Evolutionary conservation across 92 coral and sea anemone species (phyloP), one percentile per base, ranked within the genome.

Genomic region (Porites lobata): DNA sequence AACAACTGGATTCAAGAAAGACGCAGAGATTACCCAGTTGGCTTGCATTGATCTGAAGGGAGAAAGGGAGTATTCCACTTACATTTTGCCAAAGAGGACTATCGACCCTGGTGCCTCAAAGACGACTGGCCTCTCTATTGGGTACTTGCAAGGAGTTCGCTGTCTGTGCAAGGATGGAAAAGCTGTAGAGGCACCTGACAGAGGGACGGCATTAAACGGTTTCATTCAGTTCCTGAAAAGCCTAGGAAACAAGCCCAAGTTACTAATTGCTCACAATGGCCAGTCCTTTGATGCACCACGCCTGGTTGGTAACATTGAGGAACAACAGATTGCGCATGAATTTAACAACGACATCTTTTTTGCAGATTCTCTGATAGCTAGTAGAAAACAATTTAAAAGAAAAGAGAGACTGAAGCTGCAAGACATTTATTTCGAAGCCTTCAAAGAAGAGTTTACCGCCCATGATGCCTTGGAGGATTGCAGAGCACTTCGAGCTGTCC

Each of bases 221-320:
- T 82, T 82, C 57, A 69, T 63, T 82, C 66, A 50, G 24, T 71
- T 69, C 56, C 65, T 82, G 65, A 78, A 59, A 2, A 50, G 50
- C 53, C 29, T 9, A 9, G 7, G 14, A 11, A 12, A 52, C 10
- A 69, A 71, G 53, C 66, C 79, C 22, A 53, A 4, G 17, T 66
- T 82, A 10, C 56, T 82, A 52, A 47, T 82, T 19, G 87, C 87
- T 6, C 87, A 82, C 79, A 82, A 82, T 65, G 52, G 87, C 63
- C n/a, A 82, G 13, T 32, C 81, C 3, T 82, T 82, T 69, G 87
- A 82, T 43, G 87, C 87, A n/a, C 87, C 87, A 10, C 87, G 87
- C 9, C 17, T 82, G 57, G 10, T 10, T 7, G 57, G 8, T 1
- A 52, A 52, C 57, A 52, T 52, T 10, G 57, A 52, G 57, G 57